A percentile compares a stretch with the other conserved stretches of the same genome.
Conservation (phyloP, 1,140 invertebrate genomes). For the Trichomalopsis sarcophagae region DNA sequence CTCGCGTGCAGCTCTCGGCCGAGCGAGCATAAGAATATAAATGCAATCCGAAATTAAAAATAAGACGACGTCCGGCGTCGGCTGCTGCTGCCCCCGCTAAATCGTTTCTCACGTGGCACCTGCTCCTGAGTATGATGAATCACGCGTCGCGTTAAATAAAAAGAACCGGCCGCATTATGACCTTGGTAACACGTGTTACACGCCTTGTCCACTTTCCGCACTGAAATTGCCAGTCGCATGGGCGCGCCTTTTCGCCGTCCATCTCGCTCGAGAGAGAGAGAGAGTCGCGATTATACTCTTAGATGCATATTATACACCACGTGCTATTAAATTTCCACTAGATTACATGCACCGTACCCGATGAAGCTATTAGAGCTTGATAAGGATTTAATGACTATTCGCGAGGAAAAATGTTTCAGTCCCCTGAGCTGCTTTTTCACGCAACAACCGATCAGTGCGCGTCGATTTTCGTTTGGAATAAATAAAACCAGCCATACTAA, state of each 20-base stretch:
- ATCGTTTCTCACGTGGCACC: slow-evolving; percentile 50
- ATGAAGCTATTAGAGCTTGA: too few species aligned
- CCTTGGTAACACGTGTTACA: slow-evolving; percentile 43
- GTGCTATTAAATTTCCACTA: slow-evolving; percentile 21
- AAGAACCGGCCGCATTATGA: slow-evolving; percentile 30
- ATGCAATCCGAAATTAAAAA: slow-evolving; percentile 49
- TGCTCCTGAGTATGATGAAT: slow-evolving; percentile 55
- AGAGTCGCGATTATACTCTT: neutral
- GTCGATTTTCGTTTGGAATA: too few species aligned
- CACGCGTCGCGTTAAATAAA: slow-evolving; percentile 46
- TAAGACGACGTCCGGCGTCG: slow-evolving; percentile 12
- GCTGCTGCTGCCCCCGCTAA: neutral
- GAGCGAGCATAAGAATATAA: slow-evolving; percentile 32
- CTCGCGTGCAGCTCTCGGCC: neutral
- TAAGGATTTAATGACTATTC: too few species aligned
- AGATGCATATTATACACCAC: neutral
- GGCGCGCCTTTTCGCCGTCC: too few species aligned
- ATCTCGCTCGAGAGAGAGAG: neutral
- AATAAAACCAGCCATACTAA: too few species aligned
- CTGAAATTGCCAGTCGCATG: slow-evolving; percentile 39
- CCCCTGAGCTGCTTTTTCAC: too few species aligned
- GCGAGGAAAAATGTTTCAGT: too few species aligned
- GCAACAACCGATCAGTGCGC: too few species aligned
- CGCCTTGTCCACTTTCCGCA: slow-evolving; percentile 33
- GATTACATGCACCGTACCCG: too few species aligned